A percentile compares a stretch with the other conserved stretches of the same genome.
These are phyloP conservation scores for Frieseomelitta varia DNA, from an alignment of 1,140 invertebrate species.

Conservation along the genomic window DNA sequence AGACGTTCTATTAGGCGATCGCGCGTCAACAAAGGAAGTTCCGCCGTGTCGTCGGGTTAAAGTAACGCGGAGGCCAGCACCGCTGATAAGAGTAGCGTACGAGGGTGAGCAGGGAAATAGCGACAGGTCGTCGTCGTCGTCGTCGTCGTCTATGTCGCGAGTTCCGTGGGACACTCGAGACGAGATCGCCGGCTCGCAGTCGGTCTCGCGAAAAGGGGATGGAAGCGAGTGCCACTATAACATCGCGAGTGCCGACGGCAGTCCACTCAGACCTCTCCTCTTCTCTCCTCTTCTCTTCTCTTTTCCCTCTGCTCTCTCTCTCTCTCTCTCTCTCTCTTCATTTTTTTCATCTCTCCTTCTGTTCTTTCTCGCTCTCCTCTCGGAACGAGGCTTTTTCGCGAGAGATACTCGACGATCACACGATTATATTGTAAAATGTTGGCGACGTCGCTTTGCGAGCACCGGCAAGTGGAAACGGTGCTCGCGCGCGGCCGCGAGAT, in stretches of 20 bases:
- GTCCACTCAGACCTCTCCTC: conserved; percentile 52
- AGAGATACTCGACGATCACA: conserved; percentile 44
- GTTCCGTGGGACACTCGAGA: conserved; percentile 53
- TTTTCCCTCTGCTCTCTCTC: background rate
- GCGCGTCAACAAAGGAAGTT: conserved; percentile 35
- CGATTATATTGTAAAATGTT: conserved; percentile 54
- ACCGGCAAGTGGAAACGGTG: background rate
- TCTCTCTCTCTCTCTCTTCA: conserved; percentile 1
- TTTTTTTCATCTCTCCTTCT: background rate
- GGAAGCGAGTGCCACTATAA: conserved; percentile 58
- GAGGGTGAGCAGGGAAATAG: conserved; percentile 9
- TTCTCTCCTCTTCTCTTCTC: background rate
- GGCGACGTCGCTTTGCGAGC: conserved; percentile 30
- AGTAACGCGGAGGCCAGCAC: background rate
- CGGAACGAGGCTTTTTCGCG: conserved; percentile 5
- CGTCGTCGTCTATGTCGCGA: conserved; percentile 38
- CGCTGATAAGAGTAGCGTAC: conserved; percentile 28
- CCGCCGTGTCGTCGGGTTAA: background rate
- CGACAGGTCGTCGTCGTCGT: conserved; percentile 7
- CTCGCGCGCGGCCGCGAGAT: background rate
- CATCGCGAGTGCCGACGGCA: conserved; percentile 59
- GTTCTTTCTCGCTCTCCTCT: background rate
- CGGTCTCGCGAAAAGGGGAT: conserved; percentile 26
- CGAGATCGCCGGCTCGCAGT: conserved; percentile 40
- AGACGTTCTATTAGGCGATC: conserved; percentile 38